A percentile compares a stretch with the other conserved stretches of the same genome.
phyloP scores from a whole-genome alignment of 2,797 vertebrate genomes.

The Melanotaenia pygmaea region DNA sequence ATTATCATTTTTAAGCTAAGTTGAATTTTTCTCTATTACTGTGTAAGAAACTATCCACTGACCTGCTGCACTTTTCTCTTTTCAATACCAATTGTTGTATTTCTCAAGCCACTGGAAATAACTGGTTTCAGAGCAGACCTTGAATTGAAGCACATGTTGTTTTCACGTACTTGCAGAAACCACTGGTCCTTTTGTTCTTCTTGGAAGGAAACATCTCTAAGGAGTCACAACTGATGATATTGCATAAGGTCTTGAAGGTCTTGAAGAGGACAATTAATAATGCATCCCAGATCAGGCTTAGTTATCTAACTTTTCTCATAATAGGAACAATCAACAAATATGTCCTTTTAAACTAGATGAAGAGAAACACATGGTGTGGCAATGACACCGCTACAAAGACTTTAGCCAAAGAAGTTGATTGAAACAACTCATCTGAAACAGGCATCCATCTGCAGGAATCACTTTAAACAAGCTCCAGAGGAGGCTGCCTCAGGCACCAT shows the following conservation, averaged over 20 bases:
- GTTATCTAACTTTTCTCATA: background rate
- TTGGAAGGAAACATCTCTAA: background rate
- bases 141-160: background rate
- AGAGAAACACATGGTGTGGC: background rate
- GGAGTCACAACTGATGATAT: background rate
- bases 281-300: slow-evolving; percentile 3
- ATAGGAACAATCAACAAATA: background rate
- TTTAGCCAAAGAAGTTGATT: slow-evolving; percentile 10
- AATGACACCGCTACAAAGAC: slow-evolving; percentile 14
- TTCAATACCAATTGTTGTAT: background rate
- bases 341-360: background rate
- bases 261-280: accelerated
- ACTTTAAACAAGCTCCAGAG: slow-evolving; percentile 29
- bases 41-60: background rate
- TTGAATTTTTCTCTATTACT: background rate
- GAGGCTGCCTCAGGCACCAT: slow-evolving; percentile 47
- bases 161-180: background rate
- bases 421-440: slow-evolving; percentile 30
- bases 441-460: slow-evolving; percentile 17
- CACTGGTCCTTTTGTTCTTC: background rate
- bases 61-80: background rate
- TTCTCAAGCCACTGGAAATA: background rate
- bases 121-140: background rate
- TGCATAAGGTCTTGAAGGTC: background rate
- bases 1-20: no score